phyloP scores from a whole-genome alignment of 2,797 vertebrate genomes.

The Leptodactylus fallax region DNA sequence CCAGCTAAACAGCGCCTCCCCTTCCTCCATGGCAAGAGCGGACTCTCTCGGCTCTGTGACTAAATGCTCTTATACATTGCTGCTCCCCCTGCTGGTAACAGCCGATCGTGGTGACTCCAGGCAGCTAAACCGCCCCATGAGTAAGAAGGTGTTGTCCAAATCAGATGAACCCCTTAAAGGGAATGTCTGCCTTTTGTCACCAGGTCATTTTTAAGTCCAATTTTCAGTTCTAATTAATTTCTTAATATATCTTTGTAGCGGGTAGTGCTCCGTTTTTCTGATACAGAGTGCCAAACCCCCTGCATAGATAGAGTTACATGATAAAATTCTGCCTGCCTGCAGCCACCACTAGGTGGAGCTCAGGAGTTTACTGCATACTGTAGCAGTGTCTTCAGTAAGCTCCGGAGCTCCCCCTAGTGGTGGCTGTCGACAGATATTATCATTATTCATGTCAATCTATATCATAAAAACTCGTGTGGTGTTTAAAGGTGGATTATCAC shows the following conservation, averaged over 20 bases:
- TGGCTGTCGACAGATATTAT: neutral
- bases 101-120: neutral
- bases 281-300: neutral
- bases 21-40: no score
- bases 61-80: no score
- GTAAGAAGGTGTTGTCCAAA: neutral
- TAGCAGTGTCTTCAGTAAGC: neutral
- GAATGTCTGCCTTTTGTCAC: neutral
- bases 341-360: neutral
- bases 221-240: neutral
- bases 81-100: no score
- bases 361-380: neutral
- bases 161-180: neutral
- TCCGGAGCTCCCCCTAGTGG: slow-evolving; percentile 2
- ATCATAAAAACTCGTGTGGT: neutral
- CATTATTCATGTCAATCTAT: neutral
- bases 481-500: neutral
- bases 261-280: neutral
- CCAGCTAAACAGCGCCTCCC: no score
- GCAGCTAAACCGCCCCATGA: neutral
- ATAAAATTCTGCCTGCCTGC: neutral
- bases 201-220: neutral
- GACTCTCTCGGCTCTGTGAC: no score
- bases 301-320: neutral
- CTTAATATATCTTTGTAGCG: neutral